Evolutionary conservation across 1,140 invertebrate genomes (phyloP).

Genomic region (Papilio helenus): DNA sequence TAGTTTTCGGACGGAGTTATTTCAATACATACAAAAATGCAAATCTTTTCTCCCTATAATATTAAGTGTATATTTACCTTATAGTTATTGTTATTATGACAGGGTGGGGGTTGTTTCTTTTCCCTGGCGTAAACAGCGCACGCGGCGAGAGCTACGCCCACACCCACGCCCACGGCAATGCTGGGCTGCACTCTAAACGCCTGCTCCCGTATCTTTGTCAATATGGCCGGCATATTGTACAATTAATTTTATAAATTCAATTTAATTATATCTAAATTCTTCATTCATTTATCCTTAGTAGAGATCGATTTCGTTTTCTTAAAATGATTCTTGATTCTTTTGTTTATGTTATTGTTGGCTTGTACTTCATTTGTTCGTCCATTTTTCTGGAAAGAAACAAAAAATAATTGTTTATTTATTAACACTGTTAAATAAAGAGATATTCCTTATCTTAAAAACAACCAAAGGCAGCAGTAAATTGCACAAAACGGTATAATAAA

Average conservation of each 20-base stretch:
- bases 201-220: slow-evolving; percentile 75
- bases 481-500: no score
- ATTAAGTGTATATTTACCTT: slow-evolving; percentile 70
- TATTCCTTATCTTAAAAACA: no score
- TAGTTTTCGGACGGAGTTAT: no score
- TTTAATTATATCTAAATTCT: slow-evolving; percentile 9
- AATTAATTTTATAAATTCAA: slow-evolving; percentile 30
- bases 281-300: slow-evolving; percentile 37
- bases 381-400: slow-evolving; percentile 69
- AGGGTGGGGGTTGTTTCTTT: slow-evolving; percentile 68
- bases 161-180: slow-evolving; percentile 83
- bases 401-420: background rate
- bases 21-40: no score
- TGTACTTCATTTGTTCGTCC: slow-evolving; percentile 52
- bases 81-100: slow-evolving; percentile 79
- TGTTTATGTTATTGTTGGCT: slow-evolving; percentile 27
- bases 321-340: background rate
- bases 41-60: no score
- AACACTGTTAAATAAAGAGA: no score
- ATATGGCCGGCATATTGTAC: slow-evolving; percentile 74
- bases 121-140: slow-evolving; percentile 77
- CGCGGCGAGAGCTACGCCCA: slow-evolving; percentile 73
- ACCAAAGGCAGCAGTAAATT: no score
- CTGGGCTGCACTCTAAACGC: slow-evolving; percentile 81
- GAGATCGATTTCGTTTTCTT: background rate